phyloP scores from a whole-genome alignment of 2,888 invertebrate genomes.

The Oithona nana region DNA sequence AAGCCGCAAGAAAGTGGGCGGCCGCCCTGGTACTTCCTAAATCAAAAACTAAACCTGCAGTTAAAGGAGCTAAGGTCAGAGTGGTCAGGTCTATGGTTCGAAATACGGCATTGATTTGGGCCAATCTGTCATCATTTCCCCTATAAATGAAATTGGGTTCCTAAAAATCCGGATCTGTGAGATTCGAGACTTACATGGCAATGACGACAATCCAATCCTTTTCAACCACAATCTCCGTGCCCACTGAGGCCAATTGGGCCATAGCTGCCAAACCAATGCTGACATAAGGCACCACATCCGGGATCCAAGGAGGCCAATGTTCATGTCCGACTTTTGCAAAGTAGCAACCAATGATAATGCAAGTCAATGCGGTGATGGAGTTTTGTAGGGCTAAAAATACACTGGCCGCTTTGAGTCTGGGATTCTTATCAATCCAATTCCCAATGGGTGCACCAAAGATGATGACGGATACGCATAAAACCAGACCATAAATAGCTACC shows the following conservation, averaged over 20 bases:
- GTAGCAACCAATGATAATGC: background rate
- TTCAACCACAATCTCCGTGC: background rate
- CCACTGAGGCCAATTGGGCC: background rate
- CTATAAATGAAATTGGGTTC: background rate
- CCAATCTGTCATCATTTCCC: background rate
- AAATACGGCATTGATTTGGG: slow-evolving; percentile 30
- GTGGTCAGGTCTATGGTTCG: slow-evolving; percentile 32
- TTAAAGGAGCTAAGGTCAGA: slow-evolving; percentile 33
- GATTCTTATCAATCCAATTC: slow-evolving; percentile 31
- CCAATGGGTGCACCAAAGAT: slow-evolving; percentile 32
- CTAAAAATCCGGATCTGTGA: background rate
- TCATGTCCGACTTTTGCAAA: background rate
- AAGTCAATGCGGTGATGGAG: background rate
- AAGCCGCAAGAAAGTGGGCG: too few relatives aligned
- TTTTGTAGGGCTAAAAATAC: background rate
- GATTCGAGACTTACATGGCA: background rate
- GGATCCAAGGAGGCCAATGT: background rate
- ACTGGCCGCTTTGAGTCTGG: slow-evolving; percentile 25
- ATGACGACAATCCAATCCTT: slow-evolving; percentile 10
- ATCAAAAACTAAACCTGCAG: too few relatives aligned
- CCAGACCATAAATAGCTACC: slow-evolving; percentile 32
- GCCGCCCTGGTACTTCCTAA: too few relatives aligned
- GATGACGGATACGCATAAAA: slow-evolving; percentile 27
- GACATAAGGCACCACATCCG: background rate
- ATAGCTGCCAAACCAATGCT: background rate